phyloP scores from a whole-genome alignment of 2,888 invertebrate species.

The Troilus luridus region DNA sequence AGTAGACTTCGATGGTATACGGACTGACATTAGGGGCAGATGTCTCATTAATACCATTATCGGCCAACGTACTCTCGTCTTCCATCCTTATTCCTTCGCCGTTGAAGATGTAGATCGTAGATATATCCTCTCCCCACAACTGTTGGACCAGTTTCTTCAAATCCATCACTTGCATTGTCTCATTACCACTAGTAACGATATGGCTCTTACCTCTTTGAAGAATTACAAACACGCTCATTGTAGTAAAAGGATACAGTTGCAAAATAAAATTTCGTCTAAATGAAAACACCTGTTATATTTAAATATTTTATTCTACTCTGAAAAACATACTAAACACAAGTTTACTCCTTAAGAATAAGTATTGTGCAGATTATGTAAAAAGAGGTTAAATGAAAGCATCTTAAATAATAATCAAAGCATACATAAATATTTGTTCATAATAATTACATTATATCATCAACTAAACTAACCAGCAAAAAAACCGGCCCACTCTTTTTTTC shows the following conservation, averaged over 20 bases:
- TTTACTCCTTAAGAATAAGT: too few species aligned
- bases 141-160: background rate
- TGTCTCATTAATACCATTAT: background rate
- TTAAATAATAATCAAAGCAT: too few species aligned
- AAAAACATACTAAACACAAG: too few species aligned
- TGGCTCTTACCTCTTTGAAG: background rate
- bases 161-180: background rate
- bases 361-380: too few species aligned
- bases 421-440: too few species aligned
- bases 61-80: background rate
- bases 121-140: background rate
- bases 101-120: background rate
- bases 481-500: too few species aligned
- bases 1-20: background rate
- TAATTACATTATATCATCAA: too few species aligned
- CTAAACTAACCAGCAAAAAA: too few species aligned
- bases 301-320: too few species aligned
- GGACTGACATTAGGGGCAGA: background rate
- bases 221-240: background rate
- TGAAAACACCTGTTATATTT: background rate
- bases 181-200: background rate
- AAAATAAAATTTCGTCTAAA: background rate
- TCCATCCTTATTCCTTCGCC: background rate
- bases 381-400: too few species aligned
- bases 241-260: background rate